A percentile compares a stretch with the other conserved stretches of the same genome.
Evolutionary conservation across 2,113 vertebrate genomes (phyloP).

Genomic region (Vulpes ferrilata): DNA sequence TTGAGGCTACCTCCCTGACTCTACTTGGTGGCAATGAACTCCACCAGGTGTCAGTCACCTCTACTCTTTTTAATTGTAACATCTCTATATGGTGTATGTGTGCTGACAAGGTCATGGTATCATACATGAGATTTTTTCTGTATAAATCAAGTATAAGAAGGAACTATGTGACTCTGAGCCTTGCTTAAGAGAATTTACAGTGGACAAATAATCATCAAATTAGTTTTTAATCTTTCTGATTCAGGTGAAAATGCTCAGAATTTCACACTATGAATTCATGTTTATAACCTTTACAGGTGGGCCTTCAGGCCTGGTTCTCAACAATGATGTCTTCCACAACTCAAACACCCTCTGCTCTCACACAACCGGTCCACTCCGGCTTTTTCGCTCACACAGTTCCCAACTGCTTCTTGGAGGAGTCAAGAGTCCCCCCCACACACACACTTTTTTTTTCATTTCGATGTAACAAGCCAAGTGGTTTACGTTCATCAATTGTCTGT

Average conservation of each 20-base stretch:
- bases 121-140: slow-evolving; percentile 91
- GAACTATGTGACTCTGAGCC: slow-evolving; percentile 96
- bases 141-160: slow-evolving; percentile 93
- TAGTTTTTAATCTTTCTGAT: slow-evolving; percentile 89
- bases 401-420: slow-evolving; percentile 92
- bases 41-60: slow-evolving; percentile 86
- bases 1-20: slow-evolving; percentile 63
- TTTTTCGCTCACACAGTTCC: slow-evolving; percentile 86
- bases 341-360: slow-evolving; percentile 89
- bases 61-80: slow-evolving; percentile 89
- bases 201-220: slow-evolving; percentile 89
- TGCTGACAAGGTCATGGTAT: slow-evolving; percentile 91
- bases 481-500: slow-evolving; percentile 92
- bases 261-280: slow-evolving; percentile 93
- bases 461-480: slow-evolving; percentile 90
- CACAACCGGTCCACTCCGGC: slow-evolving; percentile 84
- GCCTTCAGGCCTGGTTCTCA: slow-evolving; percentile 90
- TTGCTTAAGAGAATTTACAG: slow-evolving; percentile 91
- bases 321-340: slow-evolving; percentile 93
- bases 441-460: slow-evolving; percentile 85
- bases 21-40: slow-evolving; percentile 80
- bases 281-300: slow-evolving; percentile 93
- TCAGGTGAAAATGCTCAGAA: slow-evolving; percentile 89
- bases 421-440: slow-evolving; percentile 93
- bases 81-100: slow-evolving; percentile 91